Conservation (phyloP, 2,113 vertebrate species). For the Bufo gargarizans region DNA sequence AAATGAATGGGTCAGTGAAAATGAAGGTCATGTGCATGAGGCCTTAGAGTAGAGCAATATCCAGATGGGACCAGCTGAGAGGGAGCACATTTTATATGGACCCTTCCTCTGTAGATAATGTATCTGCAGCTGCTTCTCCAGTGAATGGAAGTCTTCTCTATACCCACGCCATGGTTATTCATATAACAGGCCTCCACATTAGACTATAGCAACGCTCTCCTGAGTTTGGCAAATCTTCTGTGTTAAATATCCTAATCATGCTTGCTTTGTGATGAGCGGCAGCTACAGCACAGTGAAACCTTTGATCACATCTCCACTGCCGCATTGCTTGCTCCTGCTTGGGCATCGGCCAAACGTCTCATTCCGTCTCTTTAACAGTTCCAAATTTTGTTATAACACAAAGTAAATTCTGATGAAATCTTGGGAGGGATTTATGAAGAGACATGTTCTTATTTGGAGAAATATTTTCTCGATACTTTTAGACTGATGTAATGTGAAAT, state of each 20-base stretch:
- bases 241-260: not conserved
- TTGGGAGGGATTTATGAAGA: not conserved
- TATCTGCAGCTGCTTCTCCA: not conserved
- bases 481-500: slow-evolving; percentile 31
- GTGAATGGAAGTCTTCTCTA: not conserved
- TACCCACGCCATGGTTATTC: not conserved
- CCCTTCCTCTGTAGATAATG: not conserved
- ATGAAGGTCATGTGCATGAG: no score
- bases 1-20: no score
- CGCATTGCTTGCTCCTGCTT: not conserved
- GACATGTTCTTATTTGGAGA: slow-evolving; percentile 47
- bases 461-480: slow-evolving; percentile 32
- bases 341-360: not conserved
- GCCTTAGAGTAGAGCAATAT: no score
- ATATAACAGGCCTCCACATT: not conserved
- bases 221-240: not conserved
- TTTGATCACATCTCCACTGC: not conserved
- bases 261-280: not conserved
- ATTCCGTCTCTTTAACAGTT: not conserved
- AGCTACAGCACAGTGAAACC: not conserved
- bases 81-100: not conserved
- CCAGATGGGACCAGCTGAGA: no score
- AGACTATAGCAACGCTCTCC: not conserved
- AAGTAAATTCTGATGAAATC: slow-evolving; percentile 22
- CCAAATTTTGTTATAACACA: not conserved